Evolutionary conservation across 2,888 invertebrate species (phyloP), one percentile per base, ranked within the genome.

Genomic region (Hemicrepidius hirtus): DNA sequence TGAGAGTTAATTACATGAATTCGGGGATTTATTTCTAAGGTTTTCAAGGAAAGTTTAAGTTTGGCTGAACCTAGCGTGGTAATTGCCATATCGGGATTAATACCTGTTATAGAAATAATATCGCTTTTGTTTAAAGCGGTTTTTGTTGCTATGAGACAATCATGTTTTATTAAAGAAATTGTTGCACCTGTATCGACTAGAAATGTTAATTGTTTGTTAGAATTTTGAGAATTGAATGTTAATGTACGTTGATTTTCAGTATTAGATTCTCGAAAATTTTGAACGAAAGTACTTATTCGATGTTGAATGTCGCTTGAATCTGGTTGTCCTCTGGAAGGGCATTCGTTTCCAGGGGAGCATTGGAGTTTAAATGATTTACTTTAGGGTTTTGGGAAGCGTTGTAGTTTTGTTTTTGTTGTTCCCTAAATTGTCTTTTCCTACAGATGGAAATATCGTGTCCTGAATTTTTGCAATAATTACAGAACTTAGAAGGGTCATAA

Each of bases 381-480:
- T n/a, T 16, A 1, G 46, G 46, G 10, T 37, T 37, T n/a, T n/a
- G n/a, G 1, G 16, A 7, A 18, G 2, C 0, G 1, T 3, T 6
- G 46, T 0, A 1, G 9, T 46, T 16, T 13, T 1, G 13, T 5
- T 18, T 46, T 46, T 46, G 28, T 2, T 3, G 13, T 28, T 67
- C 50, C 40, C 40, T 41, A 24, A 4, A 60, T 12, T 60, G 60
- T 21, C 41, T 13, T 44, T 68, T 50, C 13, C 41, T 12, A 49
- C 73, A 70, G 18, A 70, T 63, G 10, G 13, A n/a, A 46, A 71
- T 62, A 10, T 10, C 7, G 53, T 71, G 70, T 0, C 74, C 70
- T 12, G 50, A 35, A 20, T 62, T 74, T 46, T 71, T 71, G 24
- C 74, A 74, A 32, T 70, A 74, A 32, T 70, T 73, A 20, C 73